These are phyloP conservation scores for Protonemura montana DNA, from an alignment of 2,888 invertebrate genomes.

Conservation along the genomic window DNA sequence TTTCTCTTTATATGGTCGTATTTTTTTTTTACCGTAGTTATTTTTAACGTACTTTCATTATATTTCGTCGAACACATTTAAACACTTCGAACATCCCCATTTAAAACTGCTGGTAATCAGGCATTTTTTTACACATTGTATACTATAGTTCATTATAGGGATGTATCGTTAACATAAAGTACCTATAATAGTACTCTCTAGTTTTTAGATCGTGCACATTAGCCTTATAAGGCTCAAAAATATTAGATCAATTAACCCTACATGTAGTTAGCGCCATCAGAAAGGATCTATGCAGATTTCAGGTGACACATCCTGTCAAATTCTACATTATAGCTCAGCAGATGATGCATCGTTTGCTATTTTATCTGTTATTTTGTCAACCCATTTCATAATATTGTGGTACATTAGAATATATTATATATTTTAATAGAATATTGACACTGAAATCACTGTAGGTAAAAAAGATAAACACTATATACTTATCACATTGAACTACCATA, in stretches of 20 bases:
- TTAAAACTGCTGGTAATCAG: conserved; percentile 12
- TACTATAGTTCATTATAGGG: not conserved
- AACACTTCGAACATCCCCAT: conserved; percentile 25
- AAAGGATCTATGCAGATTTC: not conserved
- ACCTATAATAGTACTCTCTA: not conserved
- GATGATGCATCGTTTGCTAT: not conserved
- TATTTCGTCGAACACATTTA: conserved; percentile 8
- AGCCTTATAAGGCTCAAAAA: conserved; percentile 23
- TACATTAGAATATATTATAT: conserved; percentile 3
- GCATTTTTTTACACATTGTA: not conserved
- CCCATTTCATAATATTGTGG: conserved; percentile 34
- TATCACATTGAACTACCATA: conserved; percentile 39
- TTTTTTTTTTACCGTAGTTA: conserved; percentile 23
- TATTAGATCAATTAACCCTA: conserved; percentile 18
- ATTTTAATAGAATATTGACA: conserved; percentile 48
- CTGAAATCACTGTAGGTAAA: conserved; percentile 49
- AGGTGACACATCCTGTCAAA: not conserved
- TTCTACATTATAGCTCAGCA: conserved; percentile 7
- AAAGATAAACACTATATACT: conserved; percentile 45
- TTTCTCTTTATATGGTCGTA: conserved; percentile 37
- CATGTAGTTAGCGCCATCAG: not conserved
- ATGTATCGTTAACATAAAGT: not conserved
- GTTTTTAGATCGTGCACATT: conserved; percentile 27
- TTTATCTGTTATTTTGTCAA: not conserved
- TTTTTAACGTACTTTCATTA: conserved; percentile 10